These are phyloP conservation scores for Ochropleura leucogaster DNA, from an alignment of 2,888 invertebrate genomes.

Conservation along the genomic window DNA sequence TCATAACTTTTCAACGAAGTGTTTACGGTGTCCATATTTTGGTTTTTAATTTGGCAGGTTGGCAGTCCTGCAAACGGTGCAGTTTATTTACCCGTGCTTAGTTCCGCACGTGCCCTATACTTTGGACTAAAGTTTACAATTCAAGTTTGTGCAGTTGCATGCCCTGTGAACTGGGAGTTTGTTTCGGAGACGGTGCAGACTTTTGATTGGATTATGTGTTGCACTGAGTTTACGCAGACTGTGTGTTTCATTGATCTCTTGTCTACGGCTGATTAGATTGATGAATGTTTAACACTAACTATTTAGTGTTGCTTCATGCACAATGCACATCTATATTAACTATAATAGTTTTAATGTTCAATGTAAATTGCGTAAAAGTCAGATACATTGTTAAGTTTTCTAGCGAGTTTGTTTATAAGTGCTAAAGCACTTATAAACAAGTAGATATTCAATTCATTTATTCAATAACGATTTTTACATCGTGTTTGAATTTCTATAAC, in stretches of 20 bases:
- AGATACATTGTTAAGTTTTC: background rate
- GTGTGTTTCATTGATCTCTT: slow-evolving; percentile 5
- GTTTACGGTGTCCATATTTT: slow-evolving; percentile 54
- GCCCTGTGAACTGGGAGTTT: slow-evolving; percentile 60
- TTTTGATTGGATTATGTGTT: slow-evolving; percentile 35
- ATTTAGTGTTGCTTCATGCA: background rate
- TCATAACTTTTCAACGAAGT: slow-evolving; percentile 36
- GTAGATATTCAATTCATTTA: background rate
- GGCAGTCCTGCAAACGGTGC: slow-evolving; percentile 58
- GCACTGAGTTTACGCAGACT: slow-evolving; percentile 3
- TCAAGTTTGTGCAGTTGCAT: slow-evolving; percentile 71
- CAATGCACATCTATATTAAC: background rate
- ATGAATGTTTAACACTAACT: background rate
- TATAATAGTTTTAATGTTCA: background rate
- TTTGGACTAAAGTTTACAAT: slow-evolving; percentile 70
- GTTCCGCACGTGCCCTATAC: slow-evolving; percentile 66
- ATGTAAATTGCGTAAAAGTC: background rate
- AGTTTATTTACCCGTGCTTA: slow-evolving; percentile 68
- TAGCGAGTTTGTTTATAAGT: too few relatives aligned
- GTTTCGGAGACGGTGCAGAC: slow-evolving; percentile 36
- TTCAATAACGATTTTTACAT: too few relatives aligned
- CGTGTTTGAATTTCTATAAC: too few relatives aligned
- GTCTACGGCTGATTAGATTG: background rate
- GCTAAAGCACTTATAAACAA: background rate
- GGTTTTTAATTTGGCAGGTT: slow-evolving; percentile 48